These are phyloP conservation scores for Amaurobius ferox DNA, from an alignment of 2,888 invertebrate species.

Conservation along the genomic window DNA sequence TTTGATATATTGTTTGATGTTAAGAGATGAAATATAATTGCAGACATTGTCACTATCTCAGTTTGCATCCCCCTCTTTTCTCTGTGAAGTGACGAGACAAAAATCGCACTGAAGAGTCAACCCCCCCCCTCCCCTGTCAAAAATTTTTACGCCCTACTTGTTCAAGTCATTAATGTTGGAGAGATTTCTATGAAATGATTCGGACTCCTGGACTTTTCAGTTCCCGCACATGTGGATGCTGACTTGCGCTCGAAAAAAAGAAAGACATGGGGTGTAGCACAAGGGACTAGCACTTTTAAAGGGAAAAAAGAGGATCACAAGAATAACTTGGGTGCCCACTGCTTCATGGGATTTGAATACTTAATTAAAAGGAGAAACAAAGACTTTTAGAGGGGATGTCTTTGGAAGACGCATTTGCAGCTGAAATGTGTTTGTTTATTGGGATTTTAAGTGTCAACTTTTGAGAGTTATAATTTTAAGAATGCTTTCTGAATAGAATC, in stretches of 20 bases:
- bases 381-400: neutral
- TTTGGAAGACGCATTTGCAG: neutral
- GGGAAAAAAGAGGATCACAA: conserved; percentile 20
- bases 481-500: no score
- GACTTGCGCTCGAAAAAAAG: neutral
- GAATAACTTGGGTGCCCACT: conserved; percentile 22
- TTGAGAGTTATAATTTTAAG: no score
- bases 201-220: conserved; percentile 48
- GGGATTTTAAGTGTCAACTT: neutral
- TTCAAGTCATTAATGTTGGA: conserved; percentile 65
- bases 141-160: conserved; percentile 69
- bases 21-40: conserved; percentile 68
- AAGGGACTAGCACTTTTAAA: conserved; percentile 3
- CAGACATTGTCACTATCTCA: conserved; percentile 18
- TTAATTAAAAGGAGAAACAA: conserved; percentile 58
- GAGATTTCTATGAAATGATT: conserved; percentile 66
- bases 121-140: conserved; percentile 7
- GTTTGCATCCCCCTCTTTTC: conserved; percentile 1
- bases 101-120: conserved; percentile 3
- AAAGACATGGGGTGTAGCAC: conserved; percentile 10
- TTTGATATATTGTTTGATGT: conserved; percentile 65
- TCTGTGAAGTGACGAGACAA: conserved; percentile 8
- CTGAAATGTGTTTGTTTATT: neutral
- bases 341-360: conserved; percentile 23
- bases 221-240: neutral